Conservation (phyloP, 2,888 invertebrate species). For the Nomada goodeniana region DNA sequence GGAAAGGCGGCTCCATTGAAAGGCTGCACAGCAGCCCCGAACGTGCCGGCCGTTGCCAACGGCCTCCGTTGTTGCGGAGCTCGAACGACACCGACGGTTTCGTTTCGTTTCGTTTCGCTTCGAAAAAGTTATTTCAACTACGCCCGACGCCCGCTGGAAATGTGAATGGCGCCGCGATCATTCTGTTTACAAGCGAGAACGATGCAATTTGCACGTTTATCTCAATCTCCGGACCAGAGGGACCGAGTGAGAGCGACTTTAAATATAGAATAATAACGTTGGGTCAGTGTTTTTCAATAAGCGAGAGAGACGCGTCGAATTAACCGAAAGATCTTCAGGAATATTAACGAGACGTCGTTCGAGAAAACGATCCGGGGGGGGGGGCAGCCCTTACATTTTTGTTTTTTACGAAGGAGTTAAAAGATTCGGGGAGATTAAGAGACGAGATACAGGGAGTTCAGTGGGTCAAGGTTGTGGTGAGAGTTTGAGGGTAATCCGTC, state of each 20-base stretch:
- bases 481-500: slow-evolving; percentile 68
- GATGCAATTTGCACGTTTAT: background rate
- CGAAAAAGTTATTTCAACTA: background rate
- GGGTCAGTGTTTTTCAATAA: background rate
- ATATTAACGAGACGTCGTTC: background rate
- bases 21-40: background rate
- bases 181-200: background rate
- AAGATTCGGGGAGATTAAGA: slow-evolving; percentile 55
- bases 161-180: background rate
- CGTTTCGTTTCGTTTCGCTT: background rate
- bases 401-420: slow-evolving; percentile 1
- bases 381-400: background rate
- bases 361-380: background rate
- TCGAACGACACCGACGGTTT: background rate
- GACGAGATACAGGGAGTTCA: slow-evolving; percentile 64
- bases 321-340: background rate
- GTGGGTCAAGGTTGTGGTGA: slow-evolving; percentile 78
- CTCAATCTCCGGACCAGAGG: no score
- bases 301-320: no score
- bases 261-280: background rate
- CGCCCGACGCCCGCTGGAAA: no score
- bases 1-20: background rate
- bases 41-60: no score
- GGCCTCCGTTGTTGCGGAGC: no score
- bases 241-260: background rate